These are phyloP conservation scores for Luidia sarsii DNA, from an alignment of 53 echinoderm and acorn worm species.

Conservation along the genomic window DNA sequence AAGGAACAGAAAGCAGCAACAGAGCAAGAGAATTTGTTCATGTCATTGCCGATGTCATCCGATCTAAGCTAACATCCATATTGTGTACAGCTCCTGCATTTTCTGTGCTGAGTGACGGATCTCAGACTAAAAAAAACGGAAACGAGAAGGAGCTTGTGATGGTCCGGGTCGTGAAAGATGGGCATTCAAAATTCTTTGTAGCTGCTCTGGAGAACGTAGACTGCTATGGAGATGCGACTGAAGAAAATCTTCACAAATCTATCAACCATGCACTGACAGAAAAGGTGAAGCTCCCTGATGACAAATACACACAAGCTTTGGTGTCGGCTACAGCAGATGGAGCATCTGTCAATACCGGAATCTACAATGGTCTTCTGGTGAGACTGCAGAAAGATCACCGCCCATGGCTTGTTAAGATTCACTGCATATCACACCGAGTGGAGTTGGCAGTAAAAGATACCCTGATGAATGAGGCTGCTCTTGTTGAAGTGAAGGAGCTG, in stretches of 20 bases:
- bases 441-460: slow-evolving; percentile 44
- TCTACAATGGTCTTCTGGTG: slow-evolving; percentile 38
- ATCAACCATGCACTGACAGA: slow-evolving; percentile 45
- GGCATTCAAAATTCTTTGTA: neutral
- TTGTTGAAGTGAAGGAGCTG: neutral
- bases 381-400: slow-evolving; percentile 23
- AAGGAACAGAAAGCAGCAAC: slow-evolving; percentile 24
- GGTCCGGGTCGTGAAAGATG: slow-evolving; percentile 43
- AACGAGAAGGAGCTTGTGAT: slow-evolving; percentile 65
- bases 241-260: slow-evolving; percentile 58
- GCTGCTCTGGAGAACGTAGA: slow-evolving; percentile 10
- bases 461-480: neutral
- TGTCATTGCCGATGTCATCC: slow-evolving; percentile 43
- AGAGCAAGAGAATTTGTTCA: slow-evolving; percentile 31
- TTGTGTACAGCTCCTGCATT: slow-evolving; percentile 41
- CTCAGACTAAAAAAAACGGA: slow-evolving; percentile 60
- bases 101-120: slow-evolving; percentile 63
- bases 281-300: slow-evolving; percentile 7
- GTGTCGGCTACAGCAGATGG: slow-evolving; percentile 66
- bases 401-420: slow-evolving; percentile 47
- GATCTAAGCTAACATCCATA: slow-evolving; percentile 24
- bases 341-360: slow-evolving; percentile 29
- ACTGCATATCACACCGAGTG: slow-evolving; percentile 38
- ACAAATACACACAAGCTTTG: slow-evolving; percentile 32
- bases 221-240: slow-evolving; percentile 44